Percentiles rank a stretch among this genome's conserved stretches.
phyloP scores from a whole-genome alignment of 2,888 invertebrate species.

The Gibbula magus region DNA sequence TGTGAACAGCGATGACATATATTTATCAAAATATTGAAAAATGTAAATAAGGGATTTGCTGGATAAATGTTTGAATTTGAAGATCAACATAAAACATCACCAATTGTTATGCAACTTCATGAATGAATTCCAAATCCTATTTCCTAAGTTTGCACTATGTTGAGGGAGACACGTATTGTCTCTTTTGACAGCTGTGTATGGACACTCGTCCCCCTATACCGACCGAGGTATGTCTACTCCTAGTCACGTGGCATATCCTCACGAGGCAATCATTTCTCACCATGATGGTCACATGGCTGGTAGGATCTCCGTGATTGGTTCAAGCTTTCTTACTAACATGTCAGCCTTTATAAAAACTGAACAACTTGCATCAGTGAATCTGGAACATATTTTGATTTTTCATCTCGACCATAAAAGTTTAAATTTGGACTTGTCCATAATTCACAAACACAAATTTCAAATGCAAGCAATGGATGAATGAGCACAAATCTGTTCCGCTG shows the following conservation, averaged over 20 bases:
- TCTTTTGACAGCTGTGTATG: slow-evolving; percentile 1
- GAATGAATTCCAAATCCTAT: neutral
- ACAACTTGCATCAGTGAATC: too few relatives aligned
- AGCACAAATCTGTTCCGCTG: too few relatives aligned
- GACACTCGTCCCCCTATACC: neutral
- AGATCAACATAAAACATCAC: neutral
- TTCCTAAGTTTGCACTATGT: neutral
- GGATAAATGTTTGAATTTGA: neutral
- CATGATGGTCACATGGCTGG: slow-evolving; percentile 25
- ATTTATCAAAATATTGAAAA: neutral
- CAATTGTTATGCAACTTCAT: neutral
- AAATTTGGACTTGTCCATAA: too few relatives aligned
- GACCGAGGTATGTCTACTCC: slow-evolving; percentile 1
- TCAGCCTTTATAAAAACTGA: neutral
- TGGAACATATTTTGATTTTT: too few relatives aligned
- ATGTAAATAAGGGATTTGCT: neutral
- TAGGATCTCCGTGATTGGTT: slow-evolving; percentile 17
- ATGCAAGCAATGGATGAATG: too few relatives aligned
- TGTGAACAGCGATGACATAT: neutral
- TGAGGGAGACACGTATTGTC: neutral
- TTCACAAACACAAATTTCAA: too few relatives aligned
- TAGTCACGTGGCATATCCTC: slow-evolving; percentile 23
- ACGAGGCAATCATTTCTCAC: slow-evolving; percentile 12
- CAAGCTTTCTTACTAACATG: slow-evolving; percentile 14
- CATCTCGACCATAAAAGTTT: too few relatives aligned